Percentiles rank a stretch among this genome's conserved stretches.
These are phyloP conservation scores for Peromyscus melanophrys DNA, from an alignment of 2,797 vertebrate species.

Conservation along the genomic window DNA sequence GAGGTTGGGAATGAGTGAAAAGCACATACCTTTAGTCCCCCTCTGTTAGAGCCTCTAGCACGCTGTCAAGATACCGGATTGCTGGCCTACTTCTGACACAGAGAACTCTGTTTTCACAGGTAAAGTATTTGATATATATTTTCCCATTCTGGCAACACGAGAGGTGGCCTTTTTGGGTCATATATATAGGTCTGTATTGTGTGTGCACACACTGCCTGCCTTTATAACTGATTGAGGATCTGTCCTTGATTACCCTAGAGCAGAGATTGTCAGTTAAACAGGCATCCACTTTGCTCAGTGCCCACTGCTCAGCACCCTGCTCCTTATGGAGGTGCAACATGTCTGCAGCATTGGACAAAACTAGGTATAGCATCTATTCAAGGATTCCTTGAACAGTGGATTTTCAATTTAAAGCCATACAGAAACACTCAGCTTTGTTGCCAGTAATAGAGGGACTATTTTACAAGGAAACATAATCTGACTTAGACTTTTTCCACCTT, in stretches of 20 bases:
- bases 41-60: not conserved
- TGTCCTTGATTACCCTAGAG: constrained; percentile 71
- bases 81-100: constrained; percentile 73
- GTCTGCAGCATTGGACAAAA: constrained; percentile 1
- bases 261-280: not conserved
- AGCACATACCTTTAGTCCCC: not conserved
- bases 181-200: constrained; percentile 78
- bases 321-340: not conserved
- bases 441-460: constrained; percentile 32
- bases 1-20: constrained; percentile 16
- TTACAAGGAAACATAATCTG: constrained; percentile 74
- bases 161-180: constrained; percentile 76
- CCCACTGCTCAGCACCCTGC: constrained; percentile 24
- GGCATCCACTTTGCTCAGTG: constrained; percentile 20
- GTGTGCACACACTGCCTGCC: constrained; percentile 46
- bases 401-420: constrained; percentile 57
- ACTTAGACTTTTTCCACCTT: constrained; percentile 70
- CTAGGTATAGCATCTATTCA: not conserved
- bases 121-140: constrained; percentile 71
- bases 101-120: constrained; percentile 64
- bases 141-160: constrained; percentile 65
- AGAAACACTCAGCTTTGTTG: constrained; percentile 59
- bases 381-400: constrained; percentile 48
- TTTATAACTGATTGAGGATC: constrained; percentile 54
- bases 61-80: constrained; percentile 51